Evolutionary conservation across 2,797 vertebrate species (phyloP), one percentile per base, ranked within the genome.

Genomic region (Coluber constrictor): DNA sequence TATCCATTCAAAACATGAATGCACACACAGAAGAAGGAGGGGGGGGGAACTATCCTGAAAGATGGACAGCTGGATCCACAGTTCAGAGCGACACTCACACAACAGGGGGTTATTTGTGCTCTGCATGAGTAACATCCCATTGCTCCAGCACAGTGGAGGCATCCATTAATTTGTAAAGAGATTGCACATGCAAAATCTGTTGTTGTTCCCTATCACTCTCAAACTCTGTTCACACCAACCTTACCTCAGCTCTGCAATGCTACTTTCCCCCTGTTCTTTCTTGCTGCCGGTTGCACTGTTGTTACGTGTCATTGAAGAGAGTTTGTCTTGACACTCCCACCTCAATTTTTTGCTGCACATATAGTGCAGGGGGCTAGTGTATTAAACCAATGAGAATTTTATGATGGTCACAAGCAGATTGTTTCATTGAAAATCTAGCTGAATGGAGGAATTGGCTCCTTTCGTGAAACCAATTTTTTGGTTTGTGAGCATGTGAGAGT

Each of bases 11-110:
- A 94, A 95, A 83, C 93, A 93, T 93, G 93, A 93, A 91, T 83
- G 66, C 86, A 60, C 63, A 93, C 57, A 83, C 56, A 83, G 23
- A 29, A 51, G n/a, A 32, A 55, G 32, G 37, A n/a, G 27, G 23
- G n/a, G 15, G 29, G 37, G 59, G 60, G 10, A 93, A 93, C 90
- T 95, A 94, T 94, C 29, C 57, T 93, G 88, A 90, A 74, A 96
- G 94, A 88, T 96, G 96, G 96, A 96, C 93, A 96, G 93, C 93
- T 91, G 93, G 90, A 89, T 89, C 87, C 70, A 89, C 90, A 89
- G 57, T 89, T 93, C 87, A 83, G 66, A 95, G 91, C 92, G 94
- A 37, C 91, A 95, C 95, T 90, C 95, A 83, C 92, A 91, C 94
- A 97, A 96, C 47, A 86, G 93, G 93, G 87, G 87, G 87, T 86